Evolutionary conservation across 2,888 invertebrate species (phyloP).

Genomic region (Cephus spinipes): DNA sequence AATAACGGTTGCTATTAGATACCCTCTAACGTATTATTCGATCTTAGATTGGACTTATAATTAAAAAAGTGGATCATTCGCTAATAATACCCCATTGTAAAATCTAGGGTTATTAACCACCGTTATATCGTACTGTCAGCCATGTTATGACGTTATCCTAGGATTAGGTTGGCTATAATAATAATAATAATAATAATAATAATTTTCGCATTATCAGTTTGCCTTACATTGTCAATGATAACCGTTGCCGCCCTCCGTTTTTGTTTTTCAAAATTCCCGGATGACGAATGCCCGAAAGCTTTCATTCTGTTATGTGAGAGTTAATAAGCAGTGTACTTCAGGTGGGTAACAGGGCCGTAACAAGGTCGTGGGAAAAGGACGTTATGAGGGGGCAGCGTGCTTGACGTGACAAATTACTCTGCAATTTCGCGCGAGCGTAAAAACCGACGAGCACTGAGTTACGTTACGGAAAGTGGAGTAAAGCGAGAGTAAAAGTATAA

Average conservation of each 20-base stretch:
- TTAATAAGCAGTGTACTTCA: background rate
- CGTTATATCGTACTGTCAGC: too few species aligned
- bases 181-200: background rate
- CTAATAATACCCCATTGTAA: too few species aligned
- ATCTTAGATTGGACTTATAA: too few species aligned
- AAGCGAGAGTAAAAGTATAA: background rate
- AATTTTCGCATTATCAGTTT: background rate
- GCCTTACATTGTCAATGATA: background rate
- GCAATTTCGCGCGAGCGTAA: background rate
- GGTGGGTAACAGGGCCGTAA: background rate
- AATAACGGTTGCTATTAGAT: too few species aligned
- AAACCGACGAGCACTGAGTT: background rate
- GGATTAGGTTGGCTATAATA: background rate
- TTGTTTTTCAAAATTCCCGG: background rate
- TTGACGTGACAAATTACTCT: background rate
- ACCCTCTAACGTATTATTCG: too few species aligned
- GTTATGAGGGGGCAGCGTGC: background rate
- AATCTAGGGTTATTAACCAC: too few species aligned
- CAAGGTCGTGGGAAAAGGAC: background rate
- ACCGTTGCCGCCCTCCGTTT: background rate
- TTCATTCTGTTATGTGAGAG: background rate
- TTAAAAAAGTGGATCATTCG: too few species aligned
- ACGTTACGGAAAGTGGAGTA: background rate
- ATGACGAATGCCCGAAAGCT: background rate
- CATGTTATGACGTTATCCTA: background rate